Conservation (phyloP, 2,113 vertebrate species). For the Grus americana region DNA sequence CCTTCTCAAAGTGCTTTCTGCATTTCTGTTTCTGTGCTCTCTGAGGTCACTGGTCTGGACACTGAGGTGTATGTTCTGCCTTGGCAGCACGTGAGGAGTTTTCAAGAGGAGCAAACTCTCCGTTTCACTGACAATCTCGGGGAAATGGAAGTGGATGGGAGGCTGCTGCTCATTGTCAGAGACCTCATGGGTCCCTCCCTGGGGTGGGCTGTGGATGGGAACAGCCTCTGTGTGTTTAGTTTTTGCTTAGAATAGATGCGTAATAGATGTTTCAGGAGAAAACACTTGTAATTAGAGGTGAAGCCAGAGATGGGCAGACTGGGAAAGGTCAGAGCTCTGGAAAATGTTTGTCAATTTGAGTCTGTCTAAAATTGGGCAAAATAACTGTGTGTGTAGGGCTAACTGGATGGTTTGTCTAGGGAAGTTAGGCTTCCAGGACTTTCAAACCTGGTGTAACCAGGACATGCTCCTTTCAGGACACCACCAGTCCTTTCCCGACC, state of each 20-base stretch:
- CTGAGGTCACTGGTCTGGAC: neutral
- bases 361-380: neutral
- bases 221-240: neutral
- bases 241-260: neutral
- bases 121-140: neutral
- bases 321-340: slow-evolving; percentile 25
- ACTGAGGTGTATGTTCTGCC: neutral
- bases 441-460: neutral
- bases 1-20: neutral
- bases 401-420: neutral
- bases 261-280: neutral
- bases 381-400: neutral
- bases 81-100: neutral
- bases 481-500: neutral
- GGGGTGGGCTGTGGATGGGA: neutral
- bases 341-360: neutral
- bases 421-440: neutral
- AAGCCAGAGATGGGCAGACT: neutral
- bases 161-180: neutral
- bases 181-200: neutral
- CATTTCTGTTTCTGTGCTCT: neutral
- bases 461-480: neutral
- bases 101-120: neutral
- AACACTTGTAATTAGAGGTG: neutral
- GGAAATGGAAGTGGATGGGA: neutral